A percentile compares a stretch with the other conserved stretches of the same genome.
Evolutionary conservation across 2,113 vertebrate species (phyloP).

Genomic region (Balaeniceps rex): DNA sequence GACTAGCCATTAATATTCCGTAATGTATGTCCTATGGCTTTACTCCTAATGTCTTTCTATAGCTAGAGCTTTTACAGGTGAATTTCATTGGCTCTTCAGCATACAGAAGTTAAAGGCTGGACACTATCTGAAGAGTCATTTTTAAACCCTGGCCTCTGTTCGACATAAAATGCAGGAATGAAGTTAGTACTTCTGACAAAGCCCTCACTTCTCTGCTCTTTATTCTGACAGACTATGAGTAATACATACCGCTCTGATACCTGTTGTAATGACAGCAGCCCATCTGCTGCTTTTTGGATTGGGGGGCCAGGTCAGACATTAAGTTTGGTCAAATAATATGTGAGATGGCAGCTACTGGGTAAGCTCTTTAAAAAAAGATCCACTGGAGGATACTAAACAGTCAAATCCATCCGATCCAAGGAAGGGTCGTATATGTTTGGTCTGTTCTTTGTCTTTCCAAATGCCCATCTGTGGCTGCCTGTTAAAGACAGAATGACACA

Average conservation of each 20-base stretch:
- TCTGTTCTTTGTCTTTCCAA: background rate
- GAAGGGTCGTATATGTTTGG: rapidly evolving
- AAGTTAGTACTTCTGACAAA: background rate
- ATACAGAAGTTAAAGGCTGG: background rate
- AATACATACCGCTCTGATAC: background rate
- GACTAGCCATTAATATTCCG: background rate
- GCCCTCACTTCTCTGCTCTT: background rate
- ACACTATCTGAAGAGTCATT: background rate
- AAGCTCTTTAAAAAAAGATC: background rate
- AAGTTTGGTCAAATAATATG: background rate
- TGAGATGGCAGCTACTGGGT: background rate
- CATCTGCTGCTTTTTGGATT: background rate
- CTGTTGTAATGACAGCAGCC: background rate
- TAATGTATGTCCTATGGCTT: background rate
- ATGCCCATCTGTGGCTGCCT: background rate
- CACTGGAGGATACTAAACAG: background rate
- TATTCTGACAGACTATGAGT: background rate
- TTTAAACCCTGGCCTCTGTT: background rate
- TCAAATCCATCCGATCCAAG: background rate
- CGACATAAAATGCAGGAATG: background rate
- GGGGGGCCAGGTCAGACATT: too few species aligned
- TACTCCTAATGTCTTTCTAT: background rate
- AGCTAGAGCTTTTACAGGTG: background rate
- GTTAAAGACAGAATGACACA: background rate
- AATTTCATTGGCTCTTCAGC: background rate